phyloP scores from a whole-genome alignment of 1,140 invertebrate species.

The Drosophila fuyamai region DNA sequence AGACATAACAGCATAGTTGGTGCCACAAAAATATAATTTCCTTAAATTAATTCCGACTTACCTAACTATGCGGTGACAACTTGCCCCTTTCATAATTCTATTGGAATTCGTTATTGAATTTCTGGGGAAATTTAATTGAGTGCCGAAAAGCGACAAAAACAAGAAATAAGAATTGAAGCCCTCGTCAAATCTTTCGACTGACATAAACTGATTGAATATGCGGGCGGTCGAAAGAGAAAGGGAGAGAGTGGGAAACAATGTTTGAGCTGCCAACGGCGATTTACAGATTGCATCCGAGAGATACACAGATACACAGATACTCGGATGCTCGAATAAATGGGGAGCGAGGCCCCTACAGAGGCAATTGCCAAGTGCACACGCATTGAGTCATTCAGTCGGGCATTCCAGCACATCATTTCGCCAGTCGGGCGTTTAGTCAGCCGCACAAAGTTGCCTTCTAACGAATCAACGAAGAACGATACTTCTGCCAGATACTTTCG shows the following conservation, averaged over 20 bases:
- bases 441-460: constrained; percentile 72
- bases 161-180: constrained; percentile 36
- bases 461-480: constrained; percentile 54
- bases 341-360: constrained; percentile 24
- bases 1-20: background rate
- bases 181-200: constrained; percentile 59
- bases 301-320: constrained; percentile 19
- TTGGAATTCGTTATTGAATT: constrained; percentile 46
- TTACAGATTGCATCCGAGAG: constrained; percentile 41
- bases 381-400: constrained; percentile 54
- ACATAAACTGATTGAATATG: constrained; percentile 73
- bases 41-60: background rate
- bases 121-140: constrained; percentile 72
- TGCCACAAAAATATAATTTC: background rate
- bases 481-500: constrained; percentile 75
- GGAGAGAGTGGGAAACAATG: constrained; percentile 7
- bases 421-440: constrained; percentile 64
- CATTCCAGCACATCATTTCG: constrained; percentile 18
- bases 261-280: constrained; percentile 32
- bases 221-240: constrained; percentile 41
- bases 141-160: constrained; percentile 43
- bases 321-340: background rate
- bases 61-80: constrained; percentile 10
- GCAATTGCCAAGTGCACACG: constrained; percentile 67
- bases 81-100: constrained; percentile 11